Conservation (phyloP, 2,113 vertebrate genomes). For the Columbina picui region DNA sequence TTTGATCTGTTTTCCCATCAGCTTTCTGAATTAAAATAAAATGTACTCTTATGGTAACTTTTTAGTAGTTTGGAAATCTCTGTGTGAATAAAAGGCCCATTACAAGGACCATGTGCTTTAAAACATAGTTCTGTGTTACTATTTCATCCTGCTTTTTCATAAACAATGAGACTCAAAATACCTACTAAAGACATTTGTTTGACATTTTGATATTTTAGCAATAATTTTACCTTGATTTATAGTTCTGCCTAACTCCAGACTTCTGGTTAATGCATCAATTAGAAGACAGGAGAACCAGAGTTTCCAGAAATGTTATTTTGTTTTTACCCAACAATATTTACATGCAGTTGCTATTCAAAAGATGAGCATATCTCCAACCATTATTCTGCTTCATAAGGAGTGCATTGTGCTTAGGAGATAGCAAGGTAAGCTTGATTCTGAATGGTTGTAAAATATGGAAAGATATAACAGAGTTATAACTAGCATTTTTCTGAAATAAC, state of each 20-base stretch:
- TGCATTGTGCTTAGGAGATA: neutral
- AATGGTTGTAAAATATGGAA: neutral
- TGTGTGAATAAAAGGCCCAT: neutral
- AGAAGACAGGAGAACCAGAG: neutral
- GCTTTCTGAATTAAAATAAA: neutral
- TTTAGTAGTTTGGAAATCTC: neutral
- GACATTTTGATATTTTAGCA: neutral
- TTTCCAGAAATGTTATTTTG: neutral
- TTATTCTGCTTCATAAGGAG: neutral
- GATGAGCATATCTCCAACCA: neutral
- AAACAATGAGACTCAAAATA: neutral
- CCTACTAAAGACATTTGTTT: slow-evolving; percentile 22
- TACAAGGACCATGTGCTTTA: neutral
- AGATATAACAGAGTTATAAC: neutral
- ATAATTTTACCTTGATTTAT: slow-evolving; percentile 3
- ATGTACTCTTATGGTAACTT: neutral
- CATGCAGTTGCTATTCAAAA: neutral
- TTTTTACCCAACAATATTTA: neutral
- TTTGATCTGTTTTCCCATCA: fast-evolving
- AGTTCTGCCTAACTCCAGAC: neutral
- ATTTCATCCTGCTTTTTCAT: neutral
- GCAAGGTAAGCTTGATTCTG: neutral
- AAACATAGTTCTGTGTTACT: neutral
- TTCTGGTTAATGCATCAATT: neutral
- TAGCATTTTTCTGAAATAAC: neutral